Evolutionary conservation across 1,140 invertebrate species (phyloP).

Genomic region (Penaeus chinensis): DNA sequence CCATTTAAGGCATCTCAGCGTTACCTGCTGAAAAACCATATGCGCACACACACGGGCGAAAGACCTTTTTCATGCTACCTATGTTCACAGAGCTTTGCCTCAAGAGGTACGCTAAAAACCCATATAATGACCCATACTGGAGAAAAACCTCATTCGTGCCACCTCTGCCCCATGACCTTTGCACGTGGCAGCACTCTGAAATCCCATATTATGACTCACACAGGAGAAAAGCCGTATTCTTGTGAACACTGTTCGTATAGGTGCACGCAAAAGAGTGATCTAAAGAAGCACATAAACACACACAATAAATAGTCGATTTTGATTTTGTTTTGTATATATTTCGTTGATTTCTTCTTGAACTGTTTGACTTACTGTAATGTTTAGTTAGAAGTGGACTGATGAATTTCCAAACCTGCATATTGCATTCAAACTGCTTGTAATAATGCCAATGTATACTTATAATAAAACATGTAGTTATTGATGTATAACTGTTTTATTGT

Average conservation of each 20-base stretch:
- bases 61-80: background rate
- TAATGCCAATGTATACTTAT: too few relatives aligned
- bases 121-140: background rate
- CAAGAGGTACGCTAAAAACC: background rate
- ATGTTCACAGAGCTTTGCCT: conserved; percentile 6
- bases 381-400: too few relatives aligned
- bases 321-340: too few relatives aligned
- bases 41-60: background rate
- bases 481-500: too few relatives aligned
- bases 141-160: conserved; percentile 1
- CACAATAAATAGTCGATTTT: too few relatives aligned
- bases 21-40: conserved; percentile 1
- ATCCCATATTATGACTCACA: conserved; percentile 24
- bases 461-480: too few relatives aligned
- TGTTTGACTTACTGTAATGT: too few relatives aligned
- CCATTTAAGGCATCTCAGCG: conserved; percentile 7
- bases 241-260: conserved; percentile 19
- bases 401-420: too few relatives aligned
- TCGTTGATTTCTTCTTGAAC: too few relatives aligned
- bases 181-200: background rate
- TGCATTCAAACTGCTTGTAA: too few relatives aligned
- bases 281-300: conserved; percentile 2
- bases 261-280: conserved; percentile 13
- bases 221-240: conserved; percentile 21
- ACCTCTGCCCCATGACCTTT: background rate